Percentiles rank a stretch among this genome's conserved stretches.
These are phyloP conservation scores for Onychostoma macrolepis DNA, from an alignment of 2,113 vertebrate genomes.

Conservation along the genomic window DNA sequence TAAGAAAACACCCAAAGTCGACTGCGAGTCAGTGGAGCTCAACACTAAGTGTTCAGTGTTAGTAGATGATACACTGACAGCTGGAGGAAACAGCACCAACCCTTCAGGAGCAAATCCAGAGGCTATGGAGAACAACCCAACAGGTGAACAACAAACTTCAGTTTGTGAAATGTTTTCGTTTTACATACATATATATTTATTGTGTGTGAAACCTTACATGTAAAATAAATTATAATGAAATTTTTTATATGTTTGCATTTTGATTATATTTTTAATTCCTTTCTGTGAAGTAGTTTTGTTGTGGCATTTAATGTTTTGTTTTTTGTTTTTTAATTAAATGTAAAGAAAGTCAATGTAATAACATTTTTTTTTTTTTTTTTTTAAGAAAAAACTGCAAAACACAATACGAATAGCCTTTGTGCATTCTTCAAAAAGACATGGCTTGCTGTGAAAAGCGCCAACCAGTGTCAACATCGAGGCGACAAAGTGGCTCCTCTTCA, in stretches of 20 bases:
- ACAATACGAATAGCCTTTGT: background rate
- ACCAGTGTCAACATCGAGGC: background rate
- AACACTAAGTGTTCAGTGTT: background rate
- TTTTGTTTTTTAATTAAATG: background rate
- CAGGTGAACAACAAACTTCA: background rate
- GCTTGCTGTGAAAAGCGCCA: background rate
- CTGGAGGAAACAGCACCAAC: background rate
- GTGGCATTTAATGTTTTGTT: background rate
- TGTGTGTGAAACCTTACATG: too few relatives aligned
- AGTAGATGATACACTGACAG: background rate
- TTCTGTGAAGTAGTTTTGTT: background rate
- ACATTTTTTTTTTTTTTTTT: background rate
- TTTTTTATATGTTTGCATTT: background rate
- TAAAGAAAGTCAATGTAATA: background rate
- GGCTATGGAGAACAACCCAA: background rate
- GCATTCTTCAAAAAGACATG: background rate
- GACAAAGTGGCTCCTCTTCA: background rate
- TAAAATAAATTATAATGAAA: too few relatives aligned
- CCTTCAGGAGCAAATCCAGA: too few relatives aligned
- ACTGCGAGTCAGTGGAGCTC: background rate
- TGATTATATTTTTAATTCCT: background rate
- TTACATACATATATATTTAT: too few relatives aligned
- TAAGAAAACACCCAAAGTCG: too few relatives aligned
- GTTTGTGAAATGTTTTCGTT: too few relatives aligned
- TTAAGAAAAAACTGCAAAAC: background rate